These are phyloP conservation scores for Leptinotarsa defecta DNA, from an alignment of 1,140 invertebrate species.

Conservation along the genomic window DNA sequence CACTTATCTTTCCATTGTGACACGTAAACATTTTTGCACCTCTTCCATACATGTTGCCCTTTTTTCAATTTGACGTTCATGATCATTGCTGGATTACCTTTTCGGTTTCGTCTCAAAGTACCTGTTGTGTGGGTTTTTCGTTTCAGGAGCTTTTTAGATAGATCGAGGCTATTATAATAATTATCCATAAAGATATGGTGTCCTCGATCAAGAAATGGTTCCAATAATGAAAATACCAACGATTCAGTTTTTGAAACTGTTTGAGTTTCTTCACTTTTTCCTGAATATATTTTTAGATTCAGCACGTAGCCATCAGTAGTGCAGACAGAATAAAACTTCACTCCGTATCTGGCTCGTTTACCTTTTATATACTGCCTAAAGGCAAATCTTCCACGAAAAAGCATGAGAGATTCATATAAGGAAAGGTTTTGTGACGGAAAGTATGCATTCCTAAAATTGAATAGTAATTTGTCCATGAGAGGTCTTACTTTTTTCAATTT, in stretches of 20 bases:
- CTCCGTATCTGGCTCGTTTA: slow-evolving; percentile 25
- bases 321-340: slow-evolving; percentile 22
- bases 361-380: slow-evolving; percentile 30
- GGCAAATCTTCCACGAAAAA: slow-evolving; percentile 21
- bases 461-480: slow-evolving; percentile 10
- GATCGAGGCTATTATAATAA: slow-evolving; percentile 30
- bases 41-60: slow-evolving; percentile 24
- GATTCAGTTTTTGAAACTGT: slow-evolving; percentile 3
- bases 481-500: slow-evolving; percentile 24
- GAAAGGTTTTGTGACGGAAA: slow-evolving; percentile 19
- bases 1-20: slow-evolving; percentile 53
- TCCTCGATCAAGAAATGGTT: slow-evolving; percentile 22
- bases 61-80: slow-evolving; percentile 21
- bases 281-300: slow-evolving; percentile 29
- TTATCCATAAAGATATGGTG: slow-evolving; percentile 33
- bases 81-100: slow-evolving; percentile 16
- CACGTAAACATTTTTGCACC: slow-evolving; percentile 31
- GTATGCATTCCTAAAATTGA: slow-evolving; percentile 20
- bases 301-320: slow-evolving; percentile 23
- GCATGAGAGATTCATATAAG: slow-evolving; percentile 24
- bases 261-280: not conserved
- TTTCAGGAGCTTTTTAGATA: slow-evolving; percentile 29
- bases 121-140: slow-evolving; percentile 24
- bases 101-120: slow-evolving; percentile 29
- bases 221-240: slow-evolving; percentile 13